phyloP scores from a whole-genome alignment of 2,113 vertebrate species.

The Oreochromis spilurus region DNA sequence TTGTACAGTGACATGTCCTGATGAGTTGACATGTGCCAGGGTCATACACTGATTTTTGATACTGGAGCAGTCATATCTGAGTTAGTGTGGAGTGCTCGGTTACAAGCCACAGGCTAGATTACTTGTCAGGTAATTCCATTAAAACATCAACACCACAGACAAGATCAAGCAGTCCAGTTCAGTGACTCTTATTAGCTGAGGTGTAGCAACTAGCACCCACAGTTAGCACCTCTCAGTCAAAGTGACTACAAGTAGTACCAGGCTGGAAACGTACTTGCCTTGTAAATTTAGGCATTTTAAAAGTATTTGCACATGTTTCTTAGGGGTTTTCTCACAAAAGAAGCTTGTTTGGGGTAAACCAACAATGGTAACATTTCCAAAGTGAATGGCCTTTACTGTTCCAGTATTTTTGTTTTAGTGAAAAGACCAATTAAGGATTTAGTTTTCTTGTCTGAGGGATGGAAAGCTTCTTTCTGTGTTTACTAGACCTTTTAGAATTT shows the following conservation, averaged over 20 bases:
- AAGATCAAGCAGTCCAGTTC: accelerated
- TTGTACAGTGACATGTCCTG: not conserved
- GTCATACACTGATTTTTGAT: not conserved
- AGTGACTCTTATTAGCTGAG: not conserved
- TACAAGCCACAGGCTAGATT: not conserved
- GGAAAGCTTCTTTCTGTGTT: not conserved
- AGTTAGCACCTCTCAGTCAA: not conserved
- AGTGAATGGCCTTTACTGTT: not conserved
- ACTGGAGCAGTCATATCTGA: accelerated
- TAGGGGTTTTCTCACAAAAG: not conserved
- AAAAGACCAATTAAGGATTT: not conserved
- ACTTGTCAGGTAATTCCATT: not conserved
- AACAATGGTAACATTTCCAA: not conserved
- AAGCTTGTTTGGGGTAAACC: not conserved
- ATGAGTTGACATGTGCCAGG: not conserved
- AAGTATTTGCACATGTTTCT: not conserved
- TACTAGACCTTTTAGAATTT: not conserved
- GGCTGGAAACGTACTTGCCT: accelerated
- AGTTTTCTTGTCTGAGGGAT: not conserved
- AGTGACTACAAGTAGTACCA: not conserved
- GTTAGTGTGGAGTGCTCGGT: not conserved
- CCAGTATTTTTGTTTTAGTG: accelerated
- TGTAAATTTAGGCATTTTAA: accelerated
- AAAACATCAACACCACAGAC: not conserved
- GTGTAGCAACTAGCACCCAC: not conserved